Base-by-base conservation (phyloP, 2,797 vertebrate species). In the Cynopterus sphinx region DNA sequence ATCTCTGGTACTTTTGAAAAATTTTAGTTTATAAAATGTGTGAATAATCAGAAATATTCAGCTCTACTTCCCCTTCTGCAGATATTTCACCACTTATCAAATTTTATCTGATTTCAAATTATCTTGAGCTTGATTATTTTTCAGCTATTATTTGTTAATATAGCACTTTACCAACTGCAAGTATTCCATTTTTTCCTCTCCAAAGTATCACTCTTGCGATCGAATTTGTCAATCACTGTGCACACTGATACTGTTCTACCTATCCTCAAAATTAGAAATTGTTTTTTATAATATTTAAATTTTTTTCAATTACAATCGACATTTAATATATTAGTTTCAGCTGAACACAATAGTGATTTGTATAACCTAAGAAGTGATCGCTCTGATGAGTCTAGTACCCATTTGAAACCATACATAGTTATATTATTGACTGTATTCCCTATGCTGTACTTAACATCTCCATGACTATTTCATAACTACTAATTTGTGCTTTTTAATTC, bases 21-120 rank as follows among this genome's bases (percentile, higher is more conserved):
- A 10, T 67, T 93, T 82, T 86, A 61, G 77, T 92, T 95, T 74
- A 84, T 88, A 96, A 79, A 10, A 78, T 63, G 16, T 82, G 10
- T 53, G 67, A 33, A 90, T 71, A 88, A 61, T 59, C 39, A 77
- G 24, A 53, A 57, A 10, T 87, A 36, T 2, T 82, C 7, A 22
- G 31, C 49, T 77, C 55, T 89, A 0, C 16, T 86, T 43, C 10
- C 9, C 5, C 16, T 8, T 49, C 49, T 5, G 15, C 21, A 63
- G 7, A 33, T 41, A 22, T 36, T 63, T 53, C 12, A 26, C 55
- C 46, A 22, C 51, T 65, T 88, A 51, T 82, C n/a, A 57, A 28
- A 36, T 77, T 95, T 91, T 85, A 68, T 13, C 39, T 75, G 31
- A 74, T 87, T 87, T 93, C 46, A 68, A 1, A 33, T 90, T 65